These are phyloP conservation scores for Amiota communis DNA, from an alignment of 2,888 invertebrate genomes.

Conservation along the genomic window DNA sequence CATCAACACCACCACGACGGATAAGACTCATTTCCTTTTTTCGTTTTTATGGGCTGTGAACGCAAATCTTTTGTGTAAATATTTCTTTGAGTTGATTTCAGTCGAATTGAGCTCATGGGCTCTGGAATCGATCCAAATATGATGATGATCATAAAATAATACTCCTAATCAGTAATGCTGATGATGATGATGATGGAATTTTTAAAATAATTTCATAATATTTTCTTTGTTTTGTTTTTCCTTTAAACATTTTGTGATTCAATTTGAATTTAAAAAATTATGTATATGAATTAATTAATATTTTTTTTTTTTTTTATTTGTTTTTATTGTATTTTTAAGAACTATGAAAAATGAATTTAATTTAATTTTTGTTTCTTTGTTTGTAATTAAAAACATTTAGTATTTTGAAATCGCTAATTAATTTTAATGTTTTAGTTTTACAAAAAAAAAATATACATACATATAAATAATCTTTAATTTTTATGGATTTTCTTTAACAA, in stretches of 20 bases:
- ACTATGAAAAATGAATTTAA: not conserved
- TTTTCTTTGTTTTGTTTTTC: slow-evolving; percentile 6
- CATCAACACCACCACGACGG: too few species aligned
- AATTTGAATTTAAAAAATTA: not conserved
- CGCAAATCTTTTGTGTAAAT: slow-evolving; percentile 23
- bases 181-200: too few species aligned
- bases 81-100: not conserved
- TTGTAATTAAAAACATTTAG: too few species aligned
- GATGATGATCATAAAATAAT: too few species aligned
- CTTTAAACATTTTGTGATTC: not conserved
- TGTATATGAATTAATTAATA: not conserved
- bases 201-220: not conserved
- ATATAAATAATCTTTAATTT: too few species aligned
- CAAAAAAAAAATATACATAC: too few species aligned
- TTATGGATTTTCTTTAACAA: too few species aligned
- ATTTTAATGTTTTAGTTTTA: too few species aligned
- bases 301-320: slow-evolving; percentile 6
- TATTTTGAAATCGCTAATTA: too few species aligned
- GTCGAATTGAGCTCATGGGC: too few species aligned
- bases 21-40: not conserved
- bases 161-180: too few species aligned
- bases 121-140: too few species aligned
- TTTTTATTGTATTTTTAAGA: slow-evolving; percentile 18
- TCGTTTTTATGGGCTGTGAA: slow-evolving; percentile 35
- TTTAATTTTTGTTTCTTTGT: slow-evolving; percentile 9